phyloP scores from a whole-genome alignment of 1,140 invertebrate species.

The Conus betulinus region DNA sequence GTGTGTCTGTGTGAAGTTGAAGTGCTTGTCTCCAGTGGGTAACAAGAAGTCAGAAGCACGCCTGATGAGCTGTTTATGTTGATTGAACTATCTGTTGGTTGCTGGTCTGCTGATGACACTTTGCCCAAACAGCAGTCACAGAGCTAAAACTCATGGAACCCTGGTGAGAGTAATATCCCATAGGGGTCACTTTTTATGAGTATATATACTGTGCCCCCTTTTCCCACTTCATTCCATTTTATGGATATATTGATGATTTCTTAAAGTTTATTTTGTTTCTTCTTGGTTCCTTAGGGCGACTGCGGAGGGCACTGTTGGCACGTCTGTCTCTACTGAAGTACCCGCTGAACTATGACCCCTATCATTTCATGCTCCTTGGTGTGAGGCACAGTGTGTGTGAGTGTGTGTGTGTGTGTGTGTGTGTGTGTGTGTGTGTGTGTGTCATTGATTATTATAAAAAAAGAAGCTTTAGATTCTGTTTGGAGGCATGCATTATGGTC shows the following conservation, averaged over 20 bases:
- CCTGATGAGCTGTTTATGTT: background rate
- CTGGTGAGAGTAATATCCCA: no score
- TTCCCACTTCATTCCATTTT: background rate
- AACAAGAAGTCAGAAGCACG: no score
- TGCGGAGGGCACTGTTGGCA: conserved; percentile 3
- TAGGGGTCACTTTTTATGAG: background rate
- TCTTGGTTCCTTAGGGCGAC: background rate
- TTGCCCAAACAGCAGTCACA: no score
- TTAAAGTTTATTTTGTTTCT: background rate
- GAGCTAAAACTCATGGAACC: no score
- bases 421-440: background rate
- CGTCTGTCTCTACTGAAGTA: background rate
- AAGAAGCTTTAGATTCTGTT: no score
- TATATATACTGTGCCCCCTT: background rate
- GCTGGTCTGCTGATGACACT: no score
- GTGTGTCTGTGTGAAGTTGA: background rate
- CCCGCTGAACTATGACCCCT: background rate
- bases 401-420: background rate
- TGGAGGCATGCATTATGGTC: background rate
- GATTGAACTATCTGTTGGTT: background rate
- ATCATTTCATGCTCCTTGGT: conserved; percentile 11
- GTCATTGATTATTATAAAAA: background rate
- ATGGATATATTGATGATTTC: background rate
- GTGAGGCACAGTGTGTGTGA: background rate
- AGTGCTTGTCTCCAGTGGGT: no score